These are phyloP conservation scores for Lordiphosa stackelbergi DNA, from an alignment of 1,140 invertebrate species.

Conservation along the genomic window DNA sequence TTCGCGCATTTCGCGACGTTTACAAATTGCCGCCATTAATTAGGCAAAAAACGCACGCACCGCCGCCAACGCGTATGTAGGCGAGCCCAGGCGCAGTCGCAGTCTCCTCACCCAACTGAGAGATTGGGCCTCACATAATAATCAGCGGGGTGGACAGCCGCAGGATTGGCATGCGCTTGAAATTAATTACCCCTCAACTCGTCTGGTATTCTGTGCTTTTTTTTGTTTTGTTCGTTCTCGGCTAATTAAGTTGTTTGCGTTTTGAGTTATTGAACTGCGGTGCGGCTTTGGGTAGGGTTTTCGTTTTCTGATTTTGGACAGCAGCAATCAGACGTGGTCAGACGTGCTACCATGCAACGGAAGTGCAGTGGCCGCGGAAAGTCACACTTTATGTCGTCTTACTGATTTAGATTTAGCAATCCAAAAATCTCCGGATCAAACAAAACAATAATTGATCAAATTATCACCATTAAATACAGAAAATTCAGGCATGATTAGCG, in stretches of 20 bases:
- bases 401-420: too few species aligned
- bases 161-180: slow-evolving; percentile 71
- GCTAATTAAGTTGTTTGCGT: slow-evolving; percentile 73
- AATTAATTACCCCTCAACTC: slow-evolving; percentile 60
- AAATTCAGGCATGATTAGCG: too few species aligned
- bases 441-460: too few species aligned
- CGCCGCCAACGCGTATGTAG: slow-evolving; percentile 46
- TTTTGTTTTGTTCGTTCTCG: slow-evolving; percentile 23
- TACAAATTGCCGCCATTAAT: slow-evolving; percentile 76
- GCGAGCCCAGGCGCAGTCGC: slow-evolving; percentile 44
- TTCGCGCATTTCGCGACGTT: slow-evolving; percentile 73
- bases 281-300: slow-evolving; percentile 17
- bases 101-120: slow-evolving; percentile 3
- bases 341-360: too few species aligned
- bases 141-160: slow-evolving; percentile 71
- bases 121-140: slow-evolving; percentile 60
- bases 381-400: too few species aligned
- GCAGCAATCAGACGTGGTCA: not conserved
- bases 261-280: slow-evolving; percentile 67
- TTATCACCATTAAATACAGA: too few species aligned
- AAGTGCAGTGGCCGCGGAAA: too few species aligned
- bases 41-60: slow-evolving; percentile 71
- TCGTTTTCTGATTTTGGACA: slow-evolving; percentile 40
- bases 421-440: too few species aligned
- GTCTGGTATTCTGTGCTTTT: slow-evolving; percentile 25